Percentiles rank a stretch among this genome's conserved stretches.
Evolutionary conservation across 2,113 vertebrate species (phyloP).

Genomic region (Phyllostomus hastatus): DNA sequence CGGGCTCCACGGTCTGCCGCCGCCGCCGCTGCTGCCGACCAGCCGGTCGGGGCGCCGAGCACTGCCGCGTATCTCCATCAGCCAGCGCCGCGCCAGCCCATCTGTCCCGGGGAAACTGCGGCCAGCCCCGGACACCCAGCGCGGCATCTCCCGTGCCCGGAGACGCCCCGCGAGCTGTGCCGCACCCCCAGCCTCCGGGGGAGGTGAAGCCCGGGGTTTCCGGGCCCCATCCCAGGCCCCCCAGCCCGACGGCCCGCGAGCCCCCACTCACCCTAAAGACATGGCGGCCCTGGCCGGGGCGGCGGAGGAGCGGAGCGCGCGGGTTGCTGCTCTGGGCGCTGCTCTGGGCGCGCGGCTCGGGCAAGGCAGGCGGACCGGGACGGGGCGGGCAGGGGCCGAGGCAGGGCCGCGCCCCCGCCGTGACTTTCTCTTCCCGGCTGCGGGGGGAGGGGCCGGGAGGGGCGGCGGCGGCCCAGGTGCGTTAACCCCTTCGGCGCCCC

Average conservation of each 20-base stretch:
- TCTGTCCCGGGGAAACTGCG: background rate
- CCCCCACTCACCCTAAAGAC: conserved; percentile 82
- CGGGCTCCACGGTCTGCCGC: too few relatives aligned
- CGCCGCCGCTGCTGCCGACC: too few relatives aligned
- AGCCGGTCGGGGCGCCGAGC: background rate
- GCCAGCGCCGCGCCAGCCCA: background rate
- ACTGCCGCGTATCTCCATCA: background rate
- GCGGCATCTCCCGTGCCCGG: background rate
- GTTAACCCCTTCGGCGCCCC: conserved; percentile 63
- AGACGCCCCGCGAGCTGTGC: background rate
- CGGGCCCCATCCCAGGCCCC: background rate
- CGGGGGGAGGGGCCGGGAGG: conserved; percentile 45
- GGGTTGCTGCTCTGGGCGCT: too few relatives aligned
- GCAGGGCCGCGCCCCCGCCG: conserved; percentile 58
- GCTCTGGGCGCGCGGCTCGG: conserved; percentile 5
- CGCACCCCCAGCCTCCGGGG: background rate
- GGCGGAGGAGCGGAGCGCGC: conserved; percentile 35
- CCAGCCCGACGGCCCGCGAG: background rate
- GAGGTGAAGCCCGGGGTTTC: background rate
- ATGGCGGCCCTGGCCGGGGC: conserved; percentile 72
- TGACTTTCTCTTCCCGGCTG: background rate
- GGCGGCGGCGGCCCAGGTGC: conserved; percentile 65
- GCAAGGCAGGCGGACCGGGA: background rate
- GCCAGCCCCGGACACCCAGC: background rate
- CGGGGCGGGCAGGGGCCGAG: conserved; percentile 1